These are phyloP conservation scores for Frieseomelitta varia DNA, from an alignment of 1,140 invertebrate genomes.

Conservation along the genomic window DNA sequence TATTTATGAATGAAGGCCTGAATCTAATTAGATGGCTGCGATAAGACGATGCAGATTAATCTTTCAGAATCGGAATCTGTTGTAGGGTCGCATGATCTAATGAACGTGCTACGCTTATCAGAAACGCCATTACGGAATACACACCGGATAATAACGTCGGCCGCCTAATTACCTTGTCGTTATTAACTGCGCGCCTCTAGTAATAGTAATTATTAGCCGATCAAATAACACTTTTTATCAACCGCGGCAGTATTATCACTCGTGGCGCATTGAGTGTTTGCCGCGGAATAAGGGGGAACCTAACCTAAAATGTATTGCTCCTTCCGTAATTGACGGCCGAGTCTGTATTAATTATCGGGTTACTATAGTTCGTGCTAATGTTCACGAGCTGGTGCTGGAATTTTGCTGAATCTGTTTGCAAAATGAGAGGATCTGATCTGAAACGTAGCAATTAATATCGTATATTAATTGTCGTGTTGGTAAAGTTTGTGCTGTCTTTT, in stretches of 20 bases:
- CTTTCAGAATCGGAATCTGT: neutral
- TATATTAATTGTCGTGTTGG: neutral
- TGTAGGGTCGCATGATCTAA: slow-evolving; percentile 1
- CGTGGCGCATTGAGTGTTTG: too few relatives aligned
- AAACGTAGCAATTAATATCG: too few relatives aligned
- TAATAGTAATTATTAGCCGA: slow-evolving; percentile 26
- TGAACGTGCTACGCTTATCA: slow-evolving; percentile 35
- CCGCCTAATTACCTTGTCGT: slow-evolving; percentile 16
- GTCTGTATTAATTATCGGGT: neutral
- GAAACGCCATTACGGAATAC: slow-evolving; percentile 1
- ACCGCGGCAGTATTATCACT: neutral
- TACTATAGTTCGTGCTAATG: too few relatives aligned
- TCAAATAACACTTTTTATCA: neutral
- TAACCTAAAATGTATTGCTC: neutral
- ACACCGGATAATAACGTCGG: slow-evolving; percentile 13
- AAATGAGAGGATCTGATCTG: too few relatives aligned
- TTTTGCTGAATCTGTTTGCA: too few relatives aligned
- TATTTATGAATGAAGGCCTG: neutral
- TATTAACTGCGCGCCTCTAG: neutral
- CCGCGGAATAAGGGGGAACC: neutral
- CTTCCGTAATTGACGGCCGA: neutral
- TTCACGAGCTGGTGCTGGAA: too few relatives aligned
- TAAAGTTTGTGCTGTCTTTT: neutral
- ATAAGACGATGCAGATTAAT: slow-evolving; percentile 20
- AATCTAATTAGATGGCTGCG: neutral